phyloP scores from a whole-genome alignment of 1,140 invertebrate genomes.

The Bradynema listronoti region DNA sequence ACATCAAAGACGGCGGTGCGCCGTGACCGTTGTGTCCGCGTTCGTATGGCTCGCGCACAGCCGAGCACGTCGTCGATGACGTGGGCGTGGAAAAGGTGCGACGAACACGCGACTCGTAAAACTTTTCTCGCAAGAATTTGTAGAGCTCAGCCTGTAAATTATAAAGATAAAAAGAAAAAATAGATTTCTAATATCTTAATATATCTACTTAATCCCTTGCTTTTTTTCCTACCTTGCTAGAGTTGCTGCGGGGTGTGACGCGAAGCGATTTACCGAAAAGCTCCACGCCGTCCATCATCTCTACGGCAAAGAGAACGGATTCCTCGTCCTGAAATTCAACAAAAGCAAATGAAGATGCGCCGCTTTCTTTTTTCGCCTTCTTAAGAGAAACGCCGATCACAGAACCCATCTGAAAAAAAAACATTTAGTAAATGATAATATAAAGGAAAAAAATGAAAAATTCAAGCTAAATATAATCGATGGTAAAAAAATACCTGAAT shows the following conservation, averaged over 20 bases:
- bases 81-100: too few relatives aligned
- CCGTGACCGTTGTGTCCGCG: too few relatives aligned
- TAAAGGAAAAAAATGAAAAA: neutral
- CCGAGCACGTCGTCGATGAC: too few relatives aligned
- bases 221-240: conserved; percentile 22
- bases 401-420: conserved; percentile 23
- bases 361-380: neutral
- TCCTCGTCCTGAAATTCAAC: conserved; percentile 36
- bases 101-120: too few relatives aligned
- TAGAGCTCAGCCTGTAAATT: too few relatives aligned
- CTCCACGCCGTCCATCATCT: conserved; percentile 29
- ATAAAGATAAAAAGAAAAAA: too few relatives aligned
- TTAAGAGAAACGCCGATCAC: conserved; percentile 16
- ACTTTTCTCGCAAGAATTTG: too few relatives aligned
- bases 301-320: conserved; percentile 28
- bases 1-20: too few relatives aligned
- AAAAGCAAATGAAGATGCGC: conserved; percentile 15
- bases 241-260: conserved; percentile 20
- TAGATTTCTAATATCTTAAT: too few relatives aligned
- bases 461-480: too few relatives aligned
- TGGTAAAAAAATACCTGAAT: conserved; percentile 23
- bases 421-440: neutral
- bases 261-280: conserved; percentile 11
- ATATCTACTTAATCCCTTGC: too few relatives aligned
- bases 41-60: too few relatives aligned